Evolutionary conservation across 2,113 vertebrate genomes (phyloP).

Genomic region (Lamprologus ornatipinnis): DNA sequence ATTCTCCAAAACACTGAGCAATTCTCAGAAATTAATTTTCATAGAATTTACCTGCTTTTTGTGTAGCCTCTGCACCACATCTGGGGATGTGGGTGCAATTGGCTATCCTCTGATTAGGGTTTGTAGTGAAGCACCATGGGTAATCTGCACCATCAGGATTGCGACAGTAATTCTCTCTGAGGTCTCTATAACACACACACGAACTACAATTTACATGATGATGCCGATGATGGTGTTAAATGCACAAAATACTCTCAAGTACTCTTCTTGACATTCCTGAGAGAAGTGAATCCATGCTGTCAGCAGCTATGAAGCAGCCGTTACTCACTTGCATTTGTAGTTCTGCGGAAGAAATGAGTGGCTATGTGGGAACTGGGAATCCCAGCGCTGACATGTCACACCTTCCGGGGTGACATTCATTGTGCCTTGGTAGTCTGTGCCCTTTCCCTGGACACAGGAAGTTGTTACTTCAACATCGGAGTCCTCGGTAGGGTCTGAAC

Average conservation of each 20-base stretch:
- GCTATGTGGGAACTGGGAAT: conserved; percentile 87
- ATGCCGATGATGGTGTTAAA: background rate
- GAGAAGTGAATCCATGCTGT: background rate
- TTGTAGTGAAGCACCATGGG: conserved; percentile 96
- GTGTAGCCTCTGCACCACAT: conserved; percentile 70
- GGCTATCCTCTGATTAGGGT: conserved; percentile 84
- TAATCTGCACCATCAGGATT: conserved; percentile 92
- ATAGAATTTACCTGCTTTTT: conserved; percentile 56
- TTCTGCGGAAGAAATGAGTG: conserved; percentile 87
- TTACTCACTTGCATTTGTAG: conserved; percentile 97
- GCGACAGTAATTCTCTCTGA: conserved; percentile 91
- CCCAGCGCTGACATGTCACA: conserved; percentile 88
- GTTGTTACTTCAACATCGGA: conserved; percentile 61
- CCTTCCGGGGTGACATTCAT: conserved; percentile 83
- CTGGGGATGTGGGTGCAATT: conserved; percentile 93
- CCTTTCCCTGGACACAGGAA: conserved; percentile 79
- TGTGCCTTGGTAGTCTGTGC: conserved; percentile 81
- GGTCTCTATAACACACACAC: conserved; percentile 73
- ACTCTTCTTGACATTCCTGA: background rate
- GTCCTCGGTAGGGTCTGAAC: conserved; percentile 45
- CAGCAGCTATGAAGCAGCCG: background rate
- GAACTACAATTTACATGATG: conserved; percentile 42
- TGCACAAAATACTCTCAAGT: background rate
- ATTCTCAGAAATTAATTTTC: background rate
- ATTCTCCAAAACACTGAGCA: background rate